Base-by-base conservation (phyloP, 2,113 vertebrate species). In the Ailuropoda melanoleuca region DNA sequence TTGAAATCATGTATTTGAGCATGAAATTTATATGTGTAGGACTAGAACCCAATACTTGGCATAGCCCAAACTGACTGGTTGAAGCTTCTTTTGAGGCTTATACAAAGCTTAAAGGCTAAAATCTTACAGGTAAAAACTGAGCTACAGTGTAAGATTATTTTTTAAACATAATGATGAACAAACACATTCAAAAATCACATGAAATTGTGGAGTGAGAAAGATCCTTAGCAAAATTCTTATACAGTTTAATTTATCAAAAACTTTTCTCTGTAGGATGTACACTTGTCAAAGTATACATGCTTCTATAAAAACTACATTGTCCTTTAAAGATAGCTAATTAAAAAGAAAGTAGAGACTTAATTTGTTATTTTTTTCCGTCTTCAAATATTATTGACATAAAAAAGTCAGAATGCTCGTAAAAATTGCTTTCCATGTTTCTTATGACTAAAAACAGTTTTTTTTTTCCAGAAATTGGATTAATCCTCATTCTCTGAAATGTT, bases 401-500 rank as follows among this genome's bases (percentile, higher is more conserved):
- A 94, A 72, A 87, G 77, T 97, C 77, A 89, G 75, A 82, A 95
- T 94, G 86, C 43, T 84, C 75, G 60, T 77, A 68, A 95, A 92
- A 95, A 72, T 81, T 53, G 18, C 34, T 98, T 93, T 95, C 23
- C 53, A 78, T 78, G 74, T 93, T 95, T 85, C 78, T 96, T 77
- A 94, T 90, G 43, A 88, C 84, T 94, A 77, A 70, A 95, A 96
- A 37, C 48, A 86, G 23, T 82, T 88, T 88, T 94, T 90, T 89
- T 43, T 43, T 43, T n/a, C n/a, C 66, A 81, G 43, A 85, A 90
- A 75, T 26, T 88, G 39, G 55, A 94, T 94, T 95, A 98, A 91
- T 90, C 48, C 83, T 91, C 43, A 66, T 91, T 92, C 29, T 85
- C 43, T 85, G 89, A 97, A 95, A 93, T 78, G 86, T 88, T 97